Base-by-base conservation (phyloP, 2,113 vertebrate species). In the Phasianus colchicus region DNA sequence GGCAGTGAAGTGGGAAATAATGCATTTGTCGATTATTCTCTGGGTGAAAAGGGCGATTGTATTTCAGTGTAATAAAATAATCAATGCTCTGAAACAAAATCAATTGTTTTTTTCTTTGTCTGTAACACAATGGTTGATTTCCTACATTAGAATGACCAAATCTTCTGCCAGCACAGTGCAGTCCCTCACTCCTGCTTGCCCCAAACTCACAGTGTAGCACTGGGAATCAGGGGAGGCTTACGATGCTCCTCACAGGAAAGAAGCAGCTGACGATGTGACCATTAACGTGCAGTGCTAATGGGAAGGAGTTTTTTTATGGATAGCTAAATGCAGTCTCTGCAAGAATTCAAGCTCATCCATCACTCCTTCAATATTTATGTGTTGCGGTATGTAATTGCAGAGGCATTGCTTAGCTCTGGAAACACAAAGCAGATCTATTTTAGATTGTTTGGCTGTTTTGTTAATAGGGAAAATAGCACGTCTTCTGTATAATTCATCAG, bases 11-110 rank as follows among this genome's bases (percentile, higher is more conserved):
- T 77, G 83, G 82, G 85, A 89, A 89, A 89, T 88, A 64, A 84
- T 30, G 22, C 61, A 9, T 95, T 96, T 96, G 87, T 92, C 65
- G 42, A 27, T 92, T 93, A 83, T 95, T 90, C 63, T 48, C 47
- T 74, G 70, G 22, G 24, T 91, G 80, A 95, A 95, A 96, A 86
- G 72, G 29, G 15, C 34, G 73, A 70, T 92, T 96, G 93, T 95
- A 10, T 67, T 83, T 73, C 75, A 67, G 83, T 36, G 27, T 73
- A 66, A 88, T 89, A 92, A 93, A 95, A 90, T 87, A 92, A 90
- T 83, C 75, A 91, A 52, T 30, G 52, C 72, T 13, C 73, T 24
- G 79, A 69, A 70, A 94, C 76, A 81, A 43, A 55, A 72, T 65
- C 36, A 85, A 77, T 38, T 30, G 57, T 75, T 55, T 91, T 91